phyloP scores from a whole-genome alignment of 37 sponge, comb jelly and placozoan species.

The Axinella damicornis region DNA sequence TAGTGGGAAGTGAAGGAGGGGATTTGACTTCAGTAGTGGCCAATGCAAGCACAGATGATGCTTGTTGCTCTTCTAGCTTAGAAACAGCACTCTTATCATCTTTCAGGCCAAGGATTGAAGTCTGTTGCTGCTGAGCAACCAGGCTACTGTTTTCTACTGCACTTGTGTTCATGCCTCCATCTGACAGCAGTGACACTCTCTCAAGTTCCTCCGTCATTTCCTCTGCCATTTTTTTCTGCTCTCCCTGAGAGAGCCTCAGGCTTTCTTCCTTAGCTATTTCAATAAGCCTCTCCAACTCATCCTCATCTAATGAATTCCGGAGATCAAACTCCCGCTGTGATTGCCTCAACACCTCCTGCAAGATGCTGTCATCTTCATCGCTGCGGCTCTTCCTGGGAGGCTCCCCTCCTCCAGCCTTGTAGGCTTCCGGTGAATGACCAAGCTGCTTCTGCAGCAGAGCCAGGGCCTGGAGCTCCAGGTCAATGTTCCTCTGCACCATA shows the following conservation, averaged over 20 bases:
- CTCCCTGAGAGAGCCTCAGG: background rate
- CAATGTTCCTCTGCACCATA: constrained; percentile 82
- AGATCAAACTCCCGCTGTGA: constrained; percentile 49
- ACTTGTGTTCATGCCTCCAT: no score
- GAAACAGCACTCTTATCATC: no score
- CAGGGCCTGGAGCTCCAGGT: constrained; percentile 73
- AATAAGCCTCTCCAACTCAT: constrained; percentile 18
- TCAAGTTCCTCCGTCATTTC: background rate
- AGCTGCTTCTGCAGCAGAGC: constrained; percentile 41
- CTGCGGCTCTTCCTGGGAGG: background rate
- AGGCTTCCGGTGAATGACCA: constrained; percentile 13
- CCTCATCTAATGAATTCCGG: constrained; percentile 17
- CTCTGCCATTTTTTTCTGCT: background rate
- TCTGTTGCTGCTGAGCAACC: no score
- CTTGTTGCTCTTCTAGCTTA: no score
- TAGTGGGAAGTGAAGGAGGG: no score
- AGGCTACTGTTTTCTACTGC: no score
- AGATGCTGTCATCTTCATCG: constrained; percentile 45
- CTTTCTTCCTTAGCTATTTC: constrained; percentile 29
- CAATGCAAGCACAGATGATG: no score
- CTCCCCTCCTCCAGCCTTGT: background rate
- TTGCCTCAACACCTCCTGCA: constrained; percentile 34
- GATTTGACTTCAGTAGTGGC: no score
- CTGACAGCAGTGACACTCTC: no score
- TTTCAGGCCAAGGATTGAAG: no score